These are phyloP conservation scores for Chanos chanos DNA, from an alignment of 2,797 vertebrate species.

Conservation along the genomic window DNA sequence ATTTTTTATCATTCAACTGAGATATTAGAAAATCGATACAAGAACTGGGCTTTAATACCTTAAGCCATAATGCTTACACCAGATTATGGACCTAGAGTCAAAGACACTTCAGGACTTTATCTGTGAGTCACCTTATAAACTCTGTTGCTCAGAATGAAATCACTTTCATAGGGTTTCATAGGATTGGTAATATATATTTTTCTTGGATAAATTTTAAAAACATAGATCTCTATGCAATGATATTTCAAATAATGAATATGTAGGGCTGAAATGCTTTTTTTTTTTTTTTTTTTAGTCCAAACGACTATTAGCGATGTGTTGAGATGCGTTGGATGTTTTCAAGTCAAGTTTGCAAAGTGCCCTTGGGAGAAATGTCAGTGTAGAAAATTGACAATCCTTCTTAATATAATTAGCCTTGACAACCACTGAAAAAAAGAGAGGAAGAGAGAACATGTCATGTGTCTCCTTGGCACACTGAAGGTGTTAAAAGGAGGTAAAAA, in stretches of 20 bases:
- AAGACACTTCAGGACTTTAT: conserved; percentile 40
- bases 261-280: too few relatives aligned
- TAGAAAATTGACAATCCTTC: background rate
- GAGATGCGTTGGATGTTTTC: background rate
- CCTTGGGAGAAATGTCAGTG: background rate
- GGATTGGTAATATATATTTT: too few relatives aligned
- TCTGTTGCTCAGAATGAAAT: too few relatives aligned
- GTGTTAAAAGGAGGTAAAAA: background rate
- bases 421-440: background rate
- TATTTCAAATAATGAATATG: too few relatives aligned
- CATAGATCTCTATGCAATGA: too few relatives aligned
- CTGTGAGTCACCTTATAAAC: too few relatives aligned
- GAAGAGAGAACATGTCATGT: too few relatives aligned
- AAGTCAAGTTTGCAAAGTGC: background rate
- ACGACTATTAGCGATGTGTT: background rate
- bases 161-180: too few relatives aligned
- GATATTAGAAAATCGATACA: conserved; percentile 40
- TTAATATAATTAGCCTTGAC: conserved; percentile 4
- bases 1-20: conserved; percentile 28
- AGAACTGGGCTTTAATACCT: conserved; percentile 40
- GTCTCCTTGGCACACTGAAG: too few relatives aligned
- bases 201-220: too few relatives aligned
- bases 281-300: too few relatives aligned
- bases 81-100: conserved; percentile 32
- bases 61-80: conserved; percentile 36